phyloP scores from a whole-genome alignment of 2,888 invertebrate species.

The Doris montereyensis region DNA sequence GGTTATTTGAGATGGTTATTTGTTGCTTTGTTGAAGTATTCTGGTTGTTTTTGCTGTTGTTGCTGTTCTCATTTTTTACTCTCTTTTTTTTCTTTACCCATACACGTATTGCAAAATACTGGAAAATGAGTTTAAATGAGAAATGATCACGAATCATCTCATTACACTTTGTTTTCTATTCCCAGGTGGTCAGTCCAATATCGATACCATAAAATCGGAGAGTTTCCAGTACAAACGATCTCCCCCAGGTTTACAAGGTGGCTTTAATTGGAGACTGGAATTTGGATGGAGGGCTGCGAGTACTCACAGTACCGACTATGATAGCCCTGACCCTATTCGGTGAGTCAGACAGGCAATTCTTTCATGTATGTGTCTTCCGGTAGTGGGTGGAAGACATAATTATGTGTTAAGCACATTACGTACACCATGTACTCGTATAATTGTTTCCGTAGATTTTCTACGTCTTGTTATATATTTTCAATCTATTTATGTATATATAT shows the following conservation, averaged over 20 bases:
- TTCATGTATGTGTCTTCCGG: too few species aligned
- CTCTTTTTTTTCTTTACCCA: too few species aligned
- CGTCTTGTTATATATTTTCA: too few species aligned
- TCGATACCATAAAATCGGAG: slow-evolving; percentile 50
- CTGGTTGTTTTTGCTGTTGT: not conserved
- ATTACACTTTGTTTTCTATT: not conserved
- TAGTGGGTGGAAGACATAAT: too few species aligned
- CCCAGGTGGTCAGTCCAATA: slow-evolving; percentile 51
- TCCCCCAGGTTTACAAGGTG: slow-evolving; percentile 70
- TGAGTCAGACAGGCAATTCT: too few species aligned
- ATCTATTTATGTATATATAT: too few species aligned
- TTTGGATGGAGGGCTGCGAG: slow-evolving; percentile 88
- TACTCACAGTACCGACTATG: too few species aligned
- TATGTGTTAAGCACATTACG: too few species aligned
- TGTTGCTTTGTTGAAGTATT: not conserved
- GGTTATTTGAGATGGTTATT: not conserved
- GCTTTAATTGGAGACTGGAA: slow-evolving; percentile 79
- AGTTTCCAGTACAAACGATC: slow-evolving; percentile 49
- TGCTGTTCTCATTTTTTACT: too few species aligned
- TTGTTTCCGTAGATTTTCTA: too few species aligned
- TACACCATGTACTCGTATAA: too few species aligned
- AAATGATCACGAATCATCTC: not conserved
- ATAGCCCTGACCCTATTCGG: too few species aligned
- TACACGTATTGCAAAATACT: not conserved
- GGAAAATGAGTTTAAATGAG: not conserved